Evolutionary conservation across 37 sponge, comb jelly and placozoan species (phyloP).

Genomic region (Cladorhizidae sp.): DNA sequence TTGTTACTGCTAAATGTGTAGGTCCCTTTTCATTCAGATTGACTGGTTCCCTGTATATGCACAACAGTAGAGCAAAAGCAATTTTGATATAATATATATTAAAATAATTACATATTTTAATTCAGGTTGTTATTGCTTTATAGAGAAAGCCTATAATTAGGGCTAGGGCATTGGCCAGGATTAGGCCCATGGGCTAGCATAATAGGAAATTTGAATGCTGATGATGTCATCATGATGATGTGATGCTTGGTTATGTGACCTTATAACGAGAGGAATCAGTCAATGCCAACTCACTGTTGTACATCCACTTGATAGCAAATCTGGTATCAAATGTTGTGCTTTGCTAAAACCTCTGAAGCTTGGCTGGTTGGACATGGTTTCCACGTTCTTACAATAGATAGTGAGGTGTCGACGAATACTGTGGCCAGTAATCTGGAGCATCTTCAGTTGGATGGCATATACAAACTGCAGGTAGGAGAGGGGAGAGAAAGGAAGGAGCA

Average conservation of each 20-base stretch:
- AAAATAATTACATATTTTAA: too few species aligned
- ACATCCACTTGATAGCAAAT: conserved; percentile 30
- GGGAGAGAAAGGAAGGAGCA: background rate
- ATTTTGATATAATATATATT: too few species aligned
- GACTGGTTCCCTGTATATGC: background rate
- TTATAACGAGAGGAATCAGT: too few species aligned
- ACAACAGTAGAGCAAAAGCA: too few species aligned
- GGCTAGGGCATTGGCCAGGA: too few species aligned
- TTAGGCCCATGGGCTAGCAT: too few species aligned
- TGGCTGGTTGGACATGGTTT: background rate
- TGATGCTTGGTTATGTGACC: too few species aligned
- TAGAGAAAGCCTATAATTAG: too few species aligned
- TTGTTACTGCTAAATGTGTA: conserved; percentile 49
- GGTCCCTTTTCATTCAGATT: background rate
- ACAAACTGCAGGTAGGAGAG: conserved; percentile 30
- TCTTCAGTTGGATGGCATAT: conserved; percentile 65
- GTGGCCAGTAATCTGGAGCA: conserved; percentile 67
- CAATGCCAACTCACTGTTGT: background rate
- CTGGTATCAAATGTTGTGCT: background rate
- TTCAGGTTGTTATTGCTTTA: too few species aligned
- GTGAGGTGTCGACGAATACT: conserved; percentile 50
- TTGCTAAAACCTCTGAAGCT: conserved; percentile 25
- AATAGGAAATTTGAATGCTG: too few species aligned
- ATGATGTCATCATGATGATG: too few species aligned
- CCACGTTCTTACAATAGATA: conserved; percentile 43